Percentiles rank a stretch among this genome's conserved stretches.
These are phyloP conservation scores for Ellobium chinense DNA, from an alignment of 2,888 invertebrate species.

Conservation along the genomic window DNA sequence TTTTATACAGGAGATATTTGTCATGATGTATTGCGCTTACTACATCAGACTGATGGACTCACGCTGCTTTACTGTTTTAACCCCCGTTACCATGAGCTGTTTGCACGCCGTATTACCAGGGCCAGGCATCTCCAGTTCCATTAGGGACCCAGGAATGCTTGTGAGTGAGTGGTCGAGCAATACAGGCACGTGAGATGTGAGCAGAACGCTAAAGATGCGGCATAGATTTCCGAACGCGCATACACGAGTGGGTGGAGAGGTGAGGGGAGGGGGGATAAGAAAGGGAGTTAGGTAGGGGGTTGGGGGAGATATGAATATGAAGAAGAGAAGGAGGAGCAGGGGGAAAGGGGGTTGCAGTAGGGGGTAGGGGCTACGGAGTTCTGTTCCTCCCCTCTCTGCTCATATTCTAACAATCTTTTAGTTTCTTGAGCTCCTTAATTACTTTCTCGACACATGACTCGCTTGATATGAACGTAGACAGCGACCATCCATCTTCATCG, in stretches of 20 bases:
- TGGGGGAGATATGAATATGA: background rate
- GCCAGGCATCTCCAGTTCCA: background rate
- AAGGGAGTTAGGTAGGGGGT: background rate
- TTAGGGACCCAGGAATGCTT: background rate
- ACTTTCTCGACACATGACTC: slow-evolving; percentile 28
- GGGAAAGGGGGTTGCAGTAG: background rate
- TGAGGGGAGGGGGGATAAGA: background rate
- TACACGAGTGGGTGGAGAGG: background rate
- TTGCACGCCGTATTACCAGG: background rate
- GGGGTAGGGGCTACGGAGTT: background rate
- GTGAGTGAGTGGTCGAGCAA: background rate
- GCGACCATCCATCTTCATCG: slow-evolving; percentile 26
- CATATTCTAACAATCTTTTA: background rate
- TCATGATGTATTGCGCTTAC: no score
- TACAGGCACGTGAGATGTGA: background rate
- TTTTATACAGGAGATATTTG: no score
- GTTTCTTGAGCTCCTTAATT: slow-evolving; percentile 14
- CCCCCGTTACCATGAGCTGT: background rate
- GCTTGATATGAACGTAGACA: slow-evolving; percentile 6
- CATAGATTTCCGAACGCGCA: background rate
- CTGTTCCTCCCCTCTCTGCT: background rate
- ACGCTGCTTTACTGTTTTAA: background rate
- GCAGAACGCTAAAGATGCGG: background rate
- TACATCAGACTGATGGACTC: no score
- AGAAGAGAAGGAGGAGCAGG: background rate